phyloP scores from a whole-genome alignment of 1,140 invertebrate species.

The Campodea augens region DNA sequence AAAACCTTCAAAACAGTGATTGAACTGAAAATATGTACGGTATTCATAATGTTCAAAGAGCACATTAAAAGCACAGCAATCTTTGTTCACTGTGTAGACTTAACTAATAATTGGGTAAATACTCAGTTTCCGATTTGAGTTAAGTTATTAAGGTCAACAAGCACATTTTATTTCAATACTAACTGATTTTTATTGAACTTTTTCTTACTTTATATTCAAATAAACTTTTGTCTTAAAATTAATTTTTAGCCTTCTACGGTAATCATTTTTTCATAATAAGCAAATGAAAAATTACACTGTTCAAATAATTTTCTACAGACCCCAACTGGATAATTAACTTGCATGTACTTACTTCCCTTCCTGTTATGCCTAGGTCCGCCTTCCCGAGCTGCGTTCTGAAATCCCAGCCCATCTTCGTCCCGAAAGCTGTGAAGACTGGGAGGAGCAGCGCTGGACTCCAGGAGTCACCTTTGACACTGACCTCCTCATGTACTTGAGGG shows the following conservation, averaged over 20 bases:
- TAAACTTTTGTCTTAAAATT: not conserved
- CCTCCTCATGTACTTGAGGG: slow-evolving; percentile 90
- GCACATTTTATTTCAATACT: too few relatives aligned
- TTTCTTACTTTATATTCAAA: not conserved
- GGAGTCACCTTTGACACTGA: slow-evolving; percentile 78
- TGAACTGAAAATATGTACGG: too few relatives aligned
- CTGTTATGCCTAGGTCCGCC: slow-evolving; percentile 36
- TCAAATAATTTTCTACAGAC: slow-evolving; percentile 8
- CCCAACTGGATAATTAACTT: too few relatives aligned
- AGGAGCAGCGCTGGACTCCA: slow-evolving; percentile 84
- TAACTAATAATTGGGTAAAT: too few relatives aligned
- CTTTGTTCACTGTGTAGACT: too few relatives aligned
- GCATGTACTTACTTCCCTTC: slow-evolving; percentile 1
- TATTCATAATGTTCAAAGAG: too few relatives aligned
- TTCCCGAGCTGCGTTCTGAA: slow-evolving; percentile 58
- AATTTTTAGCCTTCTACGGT: slow-evolving; percentile 6
- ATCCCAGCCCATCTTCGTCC: slow-evolving; percentile 40
- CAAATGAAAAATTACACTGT: slow-evolving; percentile 8
- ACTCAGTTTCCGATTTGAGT: too few relatives aligned
- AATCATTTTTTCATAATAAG: not conserved
- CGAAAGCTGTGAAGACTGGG: slow-evolving; percentile 50
- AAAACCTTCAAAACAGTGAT: too few relatives aligned
- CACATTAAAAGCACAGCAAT: too few relatives aligned
- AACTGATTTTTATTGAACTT: slow-evolving; percentile 1
- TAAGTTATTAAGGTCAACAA: too few relatives aligned